Conservation (phyloP, 2,113 vertebrate species). For the Empidonax traillii region DNA sequence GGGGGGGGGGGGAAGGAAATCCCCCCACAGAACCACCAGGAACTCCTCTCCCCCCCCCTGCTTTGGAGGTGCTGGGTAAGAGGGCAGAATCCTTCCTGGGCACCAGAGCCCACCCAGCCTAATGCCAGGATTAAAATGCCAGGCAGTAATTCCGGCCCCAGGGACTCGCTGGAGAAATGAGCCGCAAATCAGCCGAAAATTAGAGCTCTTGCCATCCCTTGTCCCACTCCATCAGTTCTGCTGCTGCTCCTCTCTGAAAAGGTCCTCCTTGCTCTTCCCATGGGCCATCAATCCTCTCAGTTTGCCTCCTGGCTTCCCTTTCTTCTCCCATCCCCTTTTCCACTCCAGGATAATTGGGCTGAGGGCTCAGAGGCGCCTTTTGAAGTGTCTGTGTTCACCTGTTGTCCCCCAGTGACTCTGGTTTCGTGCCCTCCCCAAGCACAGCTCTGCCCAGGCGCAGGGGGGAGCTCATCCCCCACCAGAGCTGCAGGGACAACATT, state of each 20-base stretch:
- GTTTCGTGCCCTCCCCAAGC: neutral
- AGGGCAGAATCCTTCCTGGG: neutral
- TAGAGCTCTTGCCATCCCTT: neutral
- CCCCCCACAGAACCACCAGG: neutral
- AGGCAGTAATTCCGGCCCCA: neutral
- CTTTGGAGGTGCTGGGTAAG: neutral
- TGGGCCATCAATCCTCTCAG: neutral
- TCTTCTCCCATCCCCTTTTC: neutral
- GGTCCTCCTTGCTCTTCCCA: neutral
- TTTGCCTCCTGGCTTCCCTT: neutral
- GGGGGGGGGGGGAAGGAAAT: too few species aligned
- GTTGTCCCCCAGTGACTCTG: neutral
- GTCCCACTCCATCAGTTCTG: neutral
- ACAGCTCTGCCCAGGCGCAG: neutral
- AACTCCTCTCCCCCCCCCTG: neutral
- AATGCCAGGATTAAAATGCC: neutral
- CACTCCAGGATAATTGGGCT: neutral
- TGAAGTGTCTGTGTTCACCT: neutral
- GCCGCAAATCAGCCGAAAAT: neutral
- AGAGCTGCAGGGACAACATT: neutral
- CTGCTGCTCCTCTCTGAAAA: neutral
- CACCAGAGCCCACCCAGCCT: neutral
- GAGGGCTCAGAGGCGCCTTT: neutral
- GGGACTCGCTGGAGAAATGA: neutral
- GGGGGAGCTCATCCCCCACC: neutral